Evolutionary conservation across 2,888 invertebrate species (phyloP), one percentile per base, ranked within the genome.

Genomic region (Odontothrips loti): DNA sequence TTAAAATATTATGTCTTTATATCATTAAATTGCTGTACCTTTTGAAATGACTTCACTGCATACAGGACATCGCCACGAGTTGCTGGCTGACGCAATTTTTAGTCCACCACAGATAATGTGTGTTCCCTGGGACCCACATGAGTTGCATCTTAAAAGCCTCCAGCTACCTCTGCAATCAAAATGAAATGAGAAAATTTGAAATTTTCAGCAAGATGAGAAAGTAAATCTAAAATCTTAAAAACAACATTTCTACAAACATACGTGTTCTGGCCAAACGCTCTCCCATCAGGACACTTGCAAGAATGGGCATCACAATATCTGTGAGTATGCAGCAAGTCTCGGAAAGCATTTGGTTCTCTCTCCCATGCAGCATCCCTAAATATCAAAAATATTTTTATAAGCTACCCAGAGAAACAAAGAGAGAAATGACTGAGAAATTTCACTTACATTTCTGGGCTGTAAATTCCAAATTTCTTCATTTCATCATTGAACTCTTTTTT

Each of bases 361-460:
- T 96, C 96, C 96, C 96, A 96, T 0, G 93, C 91, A 0, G 96
- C 96, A 86, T 96, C 96, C 84, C 94, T 94, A 86, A 83, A 83
- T 81, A 83, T 83, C 83, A 82, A 79, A 29, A 17, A 34, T 23
- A 81, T 68, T 81, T 47, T 43, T 48, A 29, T 27, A 23, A 17
- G 51, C 80, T 79, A 79, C 20, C 23, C 17, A 43, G 78, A n/a
- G 47, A 79, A 34, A 15, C n/a, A 43, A 23, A 27, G 29, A 79
- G 23, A 82, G 29, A 83, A 81, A 79, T 48, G 47, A 82, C 48
- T 80, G 58, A 51, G 79, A 29, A 79, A 79, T 82, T 80, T 27
- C 80, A 68, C 81, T 89, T 86, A 95, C 94, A 93, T 91, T 84
- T 95, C 92, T 0, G 96, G 96, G 79, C 96, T 91, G 82, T 92